Evolutionary conservation across 2,797 vertebrate species (phyloP), one percentile per base, ranked within the genome.

Genomic region (Peromyscus attwateri): DNA sequence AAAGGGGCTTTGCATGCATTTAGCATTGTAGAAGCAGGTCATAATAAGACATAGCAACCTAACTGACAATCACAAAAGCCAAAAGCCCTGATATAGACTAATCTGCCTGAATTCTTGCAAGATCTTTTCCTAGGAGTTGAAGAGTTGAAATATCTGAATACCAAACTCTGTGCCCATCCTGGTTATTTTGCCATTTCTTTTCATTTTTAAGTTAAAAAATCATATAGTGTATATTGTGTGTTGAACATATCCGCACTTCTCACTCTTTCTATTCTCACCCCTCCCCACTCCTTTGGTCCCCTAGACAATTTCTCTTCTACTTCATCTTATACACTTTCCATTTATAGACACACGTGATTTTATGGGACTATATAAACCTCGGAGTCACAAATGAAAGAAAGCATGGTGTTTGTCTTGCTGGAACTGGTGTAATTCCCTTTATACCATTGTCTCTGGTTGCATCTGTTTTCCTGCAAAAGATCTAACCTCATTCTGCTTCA

Each of bases 41-140:
- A 55, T 90, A 95, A n/a, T 40, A 97, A 79, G 90, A 90, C 23
- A 43, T 23, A n/a, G 17, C 89, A 73, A 87, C 95, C 95, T 55
- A 49, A 64, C 97, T 52, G 49, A 96, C 19, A 91, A 82, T 68
- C 85, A 92, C 84, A 29, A 87, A 95, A 89, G 90, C 89, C 84
- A 29, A 87, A 95, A 89, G 91, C 89, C 87, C 87, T 95, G 97
- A 92, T 71, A 95, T 97, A 98, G 95, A 97, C 94, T 96, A 97
- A 96, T 0, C 95, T 95, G 93, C 66, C 49, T 81, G 62, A 21
- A 43, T 66, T 94, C 87, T 70, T 64, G 8, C 31, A 81, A 97
- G 55, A 87, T 64, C 60, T 92, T 97, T 88, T 70, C 85, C 40
- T 79, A 97, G 81, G 77, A 0, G 60, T 52, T 91, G 79, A 94